Percentiles rank a stretch among this genome's conserved stretches.
These are phyloP conservation scores for Idaea biselata DNA, from an alignment of 2,888 invertebrate species.

Conservation along the genomic window DNA sequence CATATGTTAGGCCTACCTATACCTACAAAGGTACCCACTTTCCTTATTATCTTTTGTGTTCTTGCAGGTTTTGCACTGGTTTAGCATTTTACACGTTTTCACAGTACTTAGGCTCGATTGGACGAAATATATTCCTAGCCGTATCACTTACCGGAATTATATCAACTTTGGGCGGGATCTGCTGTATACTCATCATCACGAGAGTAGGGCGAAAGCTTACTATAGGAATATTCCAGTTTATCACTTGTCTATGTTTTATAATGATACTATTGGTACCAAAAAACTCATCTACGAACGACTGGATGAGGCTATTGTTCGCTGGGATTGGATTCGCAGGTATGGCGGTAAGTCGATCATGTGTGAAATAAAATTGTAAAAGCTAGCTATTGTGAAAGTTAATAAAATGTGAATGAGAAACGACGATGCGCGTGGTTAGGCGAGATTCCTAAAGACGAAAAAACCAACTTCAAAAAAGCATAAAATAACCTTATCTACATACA, in stretches of 20 bases:
- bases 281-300: slow-evolving; percentile 65
- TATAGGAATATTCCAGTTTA: slow-evolving; percentile 66
- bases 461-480: too few species aligned
- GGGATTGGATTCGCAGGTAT: slow-evolving; percentile 84
- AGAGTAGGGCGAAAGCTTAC: slow-evolving; percentile 75
- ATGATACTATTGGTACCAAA: slow-evolving; percentile 72
- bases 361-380: slow-evolving; percentile 23
- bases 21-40: not conserved
- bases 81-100: slow-evolving; percentile 81
- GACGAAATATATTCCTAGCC: slow-evolving; percentile 76
- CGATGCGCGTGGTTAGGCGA: not conserved
- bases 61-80: slow-evolving; percentile 79
- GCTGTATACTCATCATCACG: slow-evolving; percentile 73
- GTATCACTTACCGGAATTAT: slow-evolving; percentile 77
- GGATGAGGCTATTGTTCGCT: slow-evolving; percentile 80
- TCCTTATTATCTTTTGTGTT: not conserved
- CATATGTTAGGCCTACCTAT: not conserved
- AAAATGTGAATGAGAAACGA: not conserved
- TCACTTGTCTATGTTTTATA: slow-evolving; percentile 74
- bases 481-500: too few species aligned
- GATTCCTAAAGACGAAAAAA: not conserved
- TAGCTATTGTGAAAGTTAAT: not conserved
- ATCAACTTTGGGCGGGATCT: slow-evolving; percentile 75
- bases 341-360: slow-evolving; percentile 71
- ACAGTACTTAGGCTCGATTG: slow-evolving; percentile 79